Base-by-base conservation (phyloP, 2,888 invertebrate genomes). In the Osmoderma eremita region DNA sequence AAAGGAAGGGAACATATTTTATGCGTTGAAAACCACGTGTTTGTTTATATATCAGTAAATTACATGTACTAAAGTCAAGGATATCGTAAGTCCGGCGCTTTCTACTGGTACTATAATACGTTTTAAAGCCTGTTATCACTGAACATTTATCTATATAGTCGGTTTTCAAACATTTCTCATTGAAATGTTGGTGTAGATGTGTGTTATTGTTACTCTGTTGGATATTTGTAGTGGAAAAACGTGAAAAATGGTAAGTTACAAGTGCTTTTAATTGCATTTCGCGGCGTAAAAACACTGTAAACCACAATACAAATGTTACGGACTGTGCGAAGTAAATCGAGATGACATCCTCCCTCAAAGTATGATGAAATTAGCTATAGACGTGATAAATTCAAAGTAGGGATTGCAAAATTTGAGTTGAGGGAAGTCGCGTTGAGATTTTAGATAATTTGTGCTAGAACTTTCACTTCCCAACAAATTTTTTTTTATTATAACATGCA, bases 11-110 rank as follows among this genome's bases (percentile, higher is more conserved):
- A 24, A 42, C 24, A 58, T 10, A 45, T 17, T 45, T 13, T 45
- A 18, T 15, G 24, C 30, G 50, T 42, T 17, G 4, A 53, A 63
- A 67, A 67, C 76, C 78, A 77, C 78, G 78, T 78, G 78, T 73
- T 75, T 71, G 68, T 58, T 72, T 56, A 71, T 70, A 65, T 56
- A 65, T 68, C 64, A 56, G 68, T 73, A 76, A 53, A 77, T 76
- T 77, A 75, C 67, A 74, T 63, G 69, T 67, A 75, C 76, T 76
- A 77, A 78, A 78, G 78, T 79, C 78, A 79, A 78, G 78, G 78
- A 78, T 79, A 74, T 70, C 67, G 61, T 68, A 70, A 74, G 63
- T 68, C 67, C 72, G 72, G 71, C 75, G 74, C 75, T 75, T 74
- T 74, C 73, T 74, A 69, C 67, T 70, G n/a, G 69, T 72, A 67